Evolutionary conservation across 2,113 vertebrate genomes (phyloP).

Genomic region (Dipodomys spectabilis): DNA sequence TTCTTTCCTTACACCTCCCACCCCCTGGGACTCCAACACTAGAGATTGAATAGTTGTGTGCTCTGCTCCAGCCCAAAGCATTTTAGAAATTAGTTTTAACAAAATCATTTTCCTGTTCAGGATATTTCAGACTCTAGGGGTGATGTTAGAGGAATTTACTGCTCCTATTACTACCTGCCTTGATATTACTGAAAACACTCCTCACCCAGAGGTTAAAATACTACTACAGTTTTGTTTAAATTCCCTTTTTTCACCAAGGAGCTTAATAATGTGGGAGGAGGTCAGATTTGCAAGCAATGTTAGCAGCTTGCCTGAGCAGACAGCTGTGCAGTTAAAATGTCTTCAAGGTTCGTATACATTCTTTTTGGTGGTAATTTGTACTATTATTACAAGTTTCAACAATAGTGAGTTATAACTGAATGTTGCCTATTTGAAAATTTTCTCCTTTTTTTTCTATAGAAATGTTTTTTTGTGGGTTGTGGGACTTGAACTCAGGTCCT

Average conservation of each 20-base stretch:
- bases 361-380: slow-evolving; percentile 5
- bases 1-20: not conserved
- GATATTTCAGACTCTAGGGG: not conserved
- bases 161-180: not conserved
- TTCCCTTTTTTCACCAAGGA: not conserved
- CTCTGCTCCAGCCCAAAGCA: not conserved
- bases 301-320: slow-evolving; percentile 58
- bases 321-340: slow-evolving; percentile 74
- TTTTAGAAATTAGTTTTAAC: not conserved
- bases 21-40: too few relatives aligned
- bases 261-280: slow-evolving; percentile 35
- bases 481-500: too few relatives aligned
- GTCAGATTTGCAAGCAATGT: slow-evolving; percentile 54
- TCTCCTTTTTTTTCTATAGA: too few relatives aligned
- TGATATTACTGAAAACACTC: not conserved
- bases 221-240: slow-evolving; percentile 59
- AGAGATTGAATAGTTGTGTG: not conserved
- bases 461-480: not conserved
- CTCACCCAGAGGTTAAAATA: not conserved
- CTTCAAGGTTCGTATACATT: slow-evolving; percentile 49
- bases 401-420: not conserved
- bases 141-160: slow-evolving; percentile 1
- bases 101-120: slow-evolving; percentile 30
- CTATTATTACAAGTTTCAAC: not conserved
- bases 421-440: slow-evolving; percentile 12